Evolutionary conservation across 2,113 vertebrate species (phyloP).

Genomic region (Nerophis ophidion): DNA sequence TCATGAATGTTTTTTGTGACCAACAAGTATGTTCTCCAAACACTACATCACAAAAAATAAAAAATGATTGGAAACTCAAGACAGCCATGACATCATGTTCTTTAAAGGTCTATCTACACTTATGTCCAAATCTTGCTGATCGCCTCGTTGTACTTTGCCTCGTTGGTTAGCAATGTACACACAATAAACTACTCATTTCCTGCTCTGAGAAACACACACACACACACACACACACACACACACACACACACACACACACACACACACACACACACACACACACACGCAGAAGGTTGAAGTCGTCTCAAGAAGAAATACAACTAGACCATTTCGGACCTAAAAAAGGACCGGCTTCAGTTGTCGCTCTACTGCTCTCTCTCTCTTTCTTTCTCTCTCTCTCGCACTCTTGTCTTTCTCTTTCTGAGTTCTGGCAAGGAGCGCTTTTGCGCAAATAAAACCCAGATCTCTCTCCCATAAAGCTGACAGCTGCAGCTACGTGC

Average conservation of each 20-base stretch:
- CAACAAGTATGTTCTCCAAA: too few relatives aligned
- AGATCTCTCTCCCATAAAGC: slow-evolving; percentile 66
- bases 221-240: too few relatives aligned
- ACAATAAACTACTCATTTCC: slow-evolving; percentile 30
- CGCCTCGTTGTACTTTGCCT: neutral
- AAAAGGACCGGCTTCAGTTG: slow-evolving; percentile 44
- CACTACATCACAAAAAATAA: too few relatives aligned
- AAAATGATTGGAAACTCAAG: too few relatives aligned
- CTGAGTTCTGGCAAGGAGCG: slow-evolving; percentile 48
- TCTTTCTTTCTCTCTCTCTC: slow-evolving; percentile 23
- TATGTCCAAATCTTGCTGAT: slow-evolving; percentile 13
- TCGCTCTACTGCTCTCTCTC: slow-evolving; percentile 5
- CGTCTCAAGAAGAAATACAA: neutral
- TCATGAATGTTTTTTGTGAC: too few relatives aligned
- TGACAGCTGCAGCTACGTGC: slow-evolving; percentile 68
- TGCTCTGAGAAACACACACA: slow-evolving; percentile 10
- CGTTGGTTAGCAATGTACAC: slow-evolving; percentile 19
- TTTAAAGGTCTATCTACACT: too few relatives aligned
- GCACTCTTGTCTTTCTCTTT: slow-evolving; percentile 28
- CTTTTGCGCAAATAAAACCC: slow-evolving; percentile 66
- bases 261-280: slow-evolving; percentile 18
- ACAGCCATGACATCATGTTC: too few relatives aligned
- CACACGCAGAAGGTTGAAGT: slow-evolving; percentile 14
- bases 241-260: slow-evolving; percentile 16
- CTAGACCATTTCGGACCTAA: slow-evolving; percentile 3